These are phyloP conservation scores for Lymantria dispar DNA, from an alignment of 2,888 invertebrate species.

Conservation along the genomic window DNA sequence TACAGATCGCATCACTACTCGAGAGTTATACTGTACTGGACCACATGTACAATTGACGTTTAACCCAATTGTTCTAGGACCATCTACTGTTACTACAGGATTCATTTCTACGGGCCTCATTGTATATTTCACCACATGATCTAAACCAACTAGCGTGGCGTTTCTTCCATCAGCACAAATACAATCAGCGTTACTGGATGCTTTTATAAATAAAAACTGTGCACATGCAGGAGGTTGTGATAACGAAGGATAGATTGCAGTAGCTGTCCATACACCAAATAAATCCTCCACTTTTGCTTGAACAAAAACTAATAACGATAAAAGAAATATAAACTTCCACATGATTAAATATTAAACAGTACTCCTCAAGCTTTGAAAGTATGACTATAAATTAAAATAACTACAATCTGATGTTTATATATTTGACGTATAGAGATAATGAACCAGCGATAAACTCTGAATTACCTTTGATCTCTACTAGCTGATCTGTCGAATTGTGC, in stretches of 20 bases:
- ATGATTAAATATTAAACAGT: not conserved
- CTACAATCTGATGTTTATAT: too few species aligned
- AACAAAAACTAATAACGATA: not conserved
- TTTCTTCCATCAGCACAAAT: constrained; percentile 4
- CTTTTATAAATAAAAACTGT: not conserved
- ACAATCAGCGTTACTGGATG: not conserved
- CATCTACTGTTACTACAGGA: not conserved
- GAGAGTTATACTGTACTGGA: not conserved
- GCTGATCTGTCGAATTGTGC: too few species aligned
- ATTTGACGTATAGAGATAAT: too few species aligned
- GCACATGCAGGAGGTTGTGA: not conserved
- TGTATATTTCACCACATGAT: not conserved
- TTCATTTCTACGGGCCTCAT: too few species aligned
- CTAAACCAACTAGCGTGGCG: not conserved
- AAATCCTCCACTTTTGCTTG: not conserved
- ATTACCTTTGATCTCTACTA: too few species aligned
- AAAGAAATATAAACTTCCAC: constrained; percentile 1
- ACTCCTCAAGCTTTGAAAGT: too few species aligned
- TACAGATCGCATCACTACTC: not conserved
- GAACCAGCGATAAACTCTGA: too few species aligned
- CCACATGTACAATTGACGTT: constrained; percentile 4
- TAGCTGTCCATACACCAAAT: not conserved
- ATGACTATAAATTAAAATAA: too few species aligned
- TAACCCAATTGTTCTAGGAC: not conserved
- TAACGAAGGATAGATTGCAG: not conserved